Conservation (phyloP, 2,888 invertebrate species). For the Teleogryllus oceanicus region DNA sequence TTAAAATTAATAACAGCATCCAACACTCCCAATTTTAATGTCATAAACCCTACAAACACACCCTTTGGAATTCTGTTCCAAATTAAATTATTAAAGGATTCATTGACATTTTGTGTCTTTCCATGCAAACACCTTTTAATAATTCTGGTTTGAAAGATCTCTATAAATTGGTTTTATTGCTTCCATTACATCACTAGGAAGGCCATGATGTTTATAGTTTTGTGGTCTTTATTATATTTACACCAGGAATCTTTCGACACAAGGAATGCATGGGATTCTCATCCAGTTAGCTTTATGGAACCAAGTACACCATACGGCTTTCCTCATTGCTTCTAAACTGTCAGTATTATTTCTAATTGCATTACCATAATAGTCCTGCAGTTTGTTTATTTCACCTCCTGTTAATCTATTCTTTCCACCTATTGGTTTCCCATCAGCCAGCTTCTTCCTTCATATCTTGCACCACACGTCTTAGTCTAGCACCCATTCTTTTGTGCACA, state of each 20-base stretch:
- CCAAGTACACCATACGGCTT: slow-evolving; percentile 23
- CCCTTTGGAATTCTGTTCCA: too few relatives aligned
- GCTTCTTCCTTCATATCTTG: slow-evolving; percentile 6
- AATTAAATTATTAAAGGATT: slow-evolving; percentile 29
- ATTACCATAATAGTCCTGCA: slow-evolving; percentile 24
- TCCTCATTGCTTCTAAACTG: slow-evolving; percentile 12
- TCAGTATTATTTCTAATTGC: slow-evolving; percentile 23
- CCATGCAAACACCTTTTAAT: too few relatives aligned
- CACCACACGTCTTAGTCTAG: slow-evolving; percentile 26
- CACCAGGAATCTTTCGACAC: slow-evolving; percentile 27
- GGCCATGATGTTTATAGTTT: not conserved
- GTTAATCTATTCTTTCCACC: slow-evolving; percentile 23
- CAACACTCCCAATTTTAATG: slow-evolving; percentile 24
- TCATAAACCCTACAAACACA: slow-evolving; percentile 21
- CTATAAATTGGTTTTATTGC: slow-evolving; percentile 19
- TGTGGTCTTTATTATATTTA: slow-evolving; percentile 18
- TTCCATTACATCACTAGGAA: not conserved
- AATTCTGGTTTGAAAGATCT: too few relatives aligned
- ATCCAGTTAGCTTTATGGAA: slow-evolving; percentile 20
- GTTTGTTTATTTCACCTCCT: not conserved
- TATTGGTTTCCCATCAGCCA: not conserved
- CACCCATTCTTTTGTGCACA: too few relatives aligned
- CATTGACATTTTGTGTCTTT: slow-evolving; percentile 28
- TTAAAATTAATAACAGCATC: slow-evolving; percentile 25
- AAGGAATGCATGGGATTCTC: slow-evolving; percentile 4